phyloP scores from a whole-genome alignment of 2,797 vertebrate species.

The Bufotes viridis region DNA sequence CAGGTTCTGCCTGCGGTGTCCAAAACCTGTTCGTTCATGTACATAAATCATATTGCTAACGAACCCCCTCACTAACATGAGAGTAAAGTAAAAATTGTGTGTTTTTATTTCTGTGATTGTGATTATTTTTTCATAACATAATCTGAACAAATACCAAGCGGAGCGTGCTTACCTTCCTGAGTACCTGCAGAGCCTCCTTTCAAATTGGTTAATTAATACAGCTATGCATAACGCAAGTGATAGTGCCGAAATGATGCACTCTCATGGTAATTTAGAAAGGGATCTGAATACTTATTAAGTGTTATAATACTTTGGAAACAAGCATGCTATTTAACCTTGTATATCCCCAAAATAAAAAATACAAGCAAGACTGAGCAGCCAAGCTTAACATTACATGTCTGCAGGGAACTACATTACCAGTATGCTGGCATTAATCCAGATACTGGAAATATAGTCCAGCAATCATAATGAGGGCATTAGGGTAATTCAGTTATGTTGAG shows the following conservation, averaged over 20 bases:
- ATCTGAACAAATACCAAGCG: not conserved
- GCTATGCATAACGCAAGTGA: not conserved
- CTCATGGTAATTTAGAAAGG: not conserved
- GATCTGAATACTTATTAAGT: not conserved
- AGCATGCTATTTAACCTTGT: not conserved
- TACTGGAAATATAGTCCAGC: not conserved
- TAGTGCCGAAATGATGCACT: conserved; percentile 4
- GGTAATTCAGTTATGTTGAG: not conserved
- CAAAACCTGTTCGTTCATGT: too few species aligned
- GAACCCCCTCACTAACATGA: too few species aligned
- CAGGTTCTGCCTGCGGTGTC: too few species aligned
- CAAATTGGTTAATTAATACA: conserved; percentile 31
- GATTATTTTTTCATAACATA: not conserved
- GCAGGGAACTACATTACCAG: conserved; percentile 1
- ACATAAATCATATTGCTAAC: too few species aligned
- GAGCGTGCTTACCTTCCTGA: not conserved
- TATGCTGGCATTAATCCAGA: not conserved
- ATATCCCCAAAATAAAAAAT: conserved; percentile 11
- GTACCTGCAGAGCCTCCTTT: conserved; percentile 5
- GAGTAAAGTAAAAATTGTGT: too few species aligned
- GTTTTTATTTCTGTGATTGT: too few species aligned
- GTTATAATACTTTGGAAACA: not conserved
- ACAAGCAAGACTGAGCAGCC: not conserved
- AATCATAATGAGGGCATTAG: conserved; percentile 7
- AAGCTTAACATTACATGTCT: conserved; percentile 8